Evolutionary conservation across 1,140 invertebrate genomes (phyloP).

Genomic region (Neodiprion virginianus): DNA sequence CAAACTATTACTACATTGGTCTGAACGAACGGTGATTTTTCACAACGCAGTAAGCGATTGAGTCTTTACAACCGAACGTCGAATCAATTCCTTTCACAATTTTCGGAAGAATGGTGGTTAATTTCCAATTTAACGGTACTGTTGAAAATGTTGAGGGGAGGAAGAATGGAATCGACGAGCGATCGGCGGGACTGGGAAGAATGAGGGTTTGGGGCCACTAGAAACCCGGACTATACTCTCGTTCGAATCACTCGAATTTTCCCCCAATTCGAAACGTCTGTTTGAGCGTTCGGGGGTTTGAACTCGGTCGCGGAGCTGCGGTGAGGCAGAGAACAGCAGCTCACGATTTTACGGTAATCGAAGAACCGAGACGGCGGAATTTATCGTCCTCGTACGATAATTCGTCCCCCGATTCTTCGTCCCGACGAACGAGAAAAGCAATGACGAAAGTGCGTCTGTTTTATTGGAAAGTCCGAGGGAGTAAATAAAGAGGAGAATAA

Average conservation of each 20-base stretch:
- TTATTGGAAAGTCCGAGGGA: too few relatives aligned
- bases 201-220: neutral
- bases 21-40: too few relatives aligned
- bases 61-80: neutral
- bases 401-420: neutral
- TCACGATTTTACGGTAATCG: neutral
- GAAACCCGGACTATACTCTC: neutral
- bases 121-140: neutral
- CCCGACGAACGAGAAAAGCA: too few relatives aligned
- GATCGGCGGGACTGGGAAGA: neutral
- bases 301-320: neutral
- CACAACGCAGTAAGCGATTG: too few relatives aligned
- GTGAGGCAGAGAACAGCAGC: neutral
- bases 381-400: neutral
- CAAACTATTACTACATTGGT: too few relatives aligned
- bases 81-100: neutral
- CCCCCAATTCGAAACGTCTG: neutral
- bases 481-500: too few relatives aligned
- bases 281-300: neutral
- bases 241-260: conserved; percentile 1
- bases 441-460: too few relatives aligned
- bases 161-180: neutral
- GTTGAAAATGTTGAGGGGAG: too few relatives aligned
- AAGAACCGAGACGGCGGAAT: neutral
- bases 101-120: neutral